Evolutionary conservation across 2,888 invertebrate genomes (phyloP), one percentile per base, ranked within the genome.

Genomic region (Troilus luridus): DNA sequence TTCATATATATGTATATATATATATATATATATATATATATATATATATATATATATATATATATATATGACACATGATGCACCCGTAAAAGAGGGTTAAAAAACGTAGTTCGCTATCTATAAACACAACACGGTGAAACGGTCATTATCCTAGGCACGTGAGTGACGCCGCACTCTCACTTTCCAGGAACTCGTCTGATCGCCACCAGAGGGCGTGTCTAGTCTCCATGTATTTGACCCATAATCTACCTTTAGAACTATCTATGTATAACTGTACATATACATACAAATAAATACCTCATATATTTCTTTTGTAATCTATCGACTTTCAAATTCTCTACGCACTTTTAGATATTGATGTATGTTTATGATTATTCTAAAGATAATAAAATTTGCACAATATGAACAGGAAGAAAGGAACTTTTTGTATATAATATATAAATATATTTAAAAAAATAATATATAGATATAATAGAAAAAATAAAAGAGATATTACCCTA

Each of bases 161-260:
- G 56, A 54, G 85, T 85, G 85, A 85, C 56, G 56, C 19, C 56
- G 11, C 56, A 85, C 85, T 85, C 85, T 85, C 85, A 85, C 85
- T 85, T 85, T 85, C 56, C 54, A 54, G n/a, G 85, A 85, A 54
- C 85, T 85, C 85, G n/a, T 58, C 85, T 41, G 85, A 54, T 54
- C 19, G 58, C 85, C 85, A 85, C 85, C n/a, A 85, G 85, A 85
- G 85, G 85, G 85, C 85, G 85, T 56, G 85, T 85, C 85, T 85
- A 58, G 21, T 10, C 56, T n/a, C 11, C 56, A n/a, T 77, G 9
- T 41, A 27, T 77, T 77, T 77, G 72, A 77, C 72, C 72, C 24
- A 77, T 27, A 64, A 64, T 9, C 64, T 2, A 64, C n/a, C 64
- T 60, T 17, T 17, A 60, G 60, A 60, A 17, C 60, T 60, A 41